Percentiles rank a stretch among this genome's conserved stretches.
Evolutionary conservation across 2,113 vertebrate species (phyloP).

Genomic region (Ptilonorhynchus violaceus): DNA sequence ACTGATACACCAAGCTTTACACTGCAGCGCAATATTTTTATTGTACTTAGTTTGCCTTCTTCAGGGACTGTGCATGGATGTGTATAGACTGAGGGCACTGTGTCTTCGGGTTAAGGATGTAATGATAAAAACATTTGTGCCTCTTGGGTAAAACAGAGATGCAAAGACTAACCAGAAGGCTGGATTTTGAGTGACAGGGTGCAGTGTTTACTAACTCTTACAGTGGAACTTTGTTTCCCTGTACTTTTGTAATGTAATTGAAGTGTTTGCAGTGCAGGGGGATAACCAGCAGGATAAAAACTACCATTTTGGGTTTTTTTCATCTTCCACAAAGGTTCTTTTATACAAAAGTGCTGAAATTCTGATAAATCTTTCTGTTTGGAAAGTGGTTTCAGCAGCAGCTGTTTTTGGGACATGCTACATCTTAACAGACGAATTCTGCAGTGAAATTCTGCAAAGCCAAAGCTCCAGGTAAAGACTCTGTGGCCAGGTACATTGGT

Average conservation of each 20-base stretch:
- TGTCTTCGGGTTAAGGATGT: not conserved
- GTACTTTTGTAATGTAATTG: not conserved
- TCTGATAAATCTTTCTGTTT: not conserved
- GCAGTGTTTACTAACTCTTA: not conserved
- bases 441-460: not conserved
- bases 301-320: rapidly evolving
- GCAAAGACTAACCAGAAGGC: not conserved
- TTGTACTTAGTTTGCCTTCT: not conserved
- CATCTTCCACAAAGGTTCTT: not conserved
- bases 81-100: not conserved
- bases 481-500: not conserved
- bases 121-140: rapidly evolving
- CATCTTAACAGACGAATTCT: not conserved
- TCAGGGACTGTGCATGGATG: not conserved
- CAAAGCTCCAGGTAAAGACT: not conserved
- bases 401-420: not conserved
- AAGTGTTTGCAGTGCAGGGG: not conserved
- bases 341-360: not conserved
- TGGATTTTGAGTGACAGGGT: not conserved
- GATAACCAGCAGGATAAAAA: not conserved
- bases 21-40: not conserved
- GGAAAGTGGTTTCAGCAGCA: not conserved
- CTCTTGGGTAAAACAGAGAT: not conserved
- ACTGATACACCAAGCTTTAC: not conserved
- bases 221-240: not conserved